Evolutionary conservation across 1,140 invertebrate species (phyloP), one percentile per base, ranked within the genome.

Genomic region (Penaeus vannamei): DNA sequence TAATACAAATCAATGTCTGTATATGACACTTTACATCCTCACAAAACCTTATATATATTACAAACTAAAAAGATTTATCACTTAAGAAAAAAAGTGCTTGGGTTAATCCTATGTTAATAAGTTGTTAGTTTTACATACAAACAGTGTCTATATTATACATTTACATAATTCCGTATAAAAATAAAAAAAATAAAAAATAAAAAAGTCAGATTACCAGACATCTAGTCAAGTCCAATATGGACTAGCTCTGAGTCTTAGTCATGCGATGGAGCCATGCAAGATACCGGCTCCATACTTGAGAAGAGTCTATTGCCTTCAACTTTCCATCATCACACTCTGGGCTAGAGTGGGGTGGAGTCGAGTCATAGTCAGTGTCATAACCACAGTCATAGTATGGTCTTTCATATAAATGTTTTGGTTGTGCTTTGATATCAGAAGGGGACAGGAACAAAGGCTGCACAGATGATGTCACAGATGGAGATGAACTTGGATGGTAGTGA

Each of bases 311-410:
- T 26, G 42, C 69, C 79, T 81, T 87, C 77, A 80, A 87, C 86
- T 87, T 81, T 87, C 79, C 86, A 66, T 62, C 60, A 64, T 23
- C 62, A 84, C 83, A 84, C 64, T 84, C 83, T 69, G 83, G 36
- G 64, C 62, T 84, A 19, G 86, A 87, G 86, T 82, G 86, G 26
- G 79, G 86, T n/a, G 86, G 77, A 82, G 86, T 80, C n/a, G 79
- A 82, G 86, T 87, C 86, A 62, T 32, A 53, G 72, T 85, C 84
- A 29, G 77, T 82, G 79, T 87, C 86, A 82, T 81, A 87, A 29
- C 86, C 86, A 87, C 77, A 80, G 79, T 81, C 86, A 60, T 87
- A 87, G 62, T 87, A 87, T 26, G 86, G 86, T 46, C 86, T 61
- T 46, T 87, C 86, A 4, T 42, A 46, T 22, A 87, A 46, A 53